Evolutionary conservation across 1,140 invertebrate genomes (phyloP), one percentile per base, ranked within the genome.

Genomic region (Cydia strobilella): DNA sequence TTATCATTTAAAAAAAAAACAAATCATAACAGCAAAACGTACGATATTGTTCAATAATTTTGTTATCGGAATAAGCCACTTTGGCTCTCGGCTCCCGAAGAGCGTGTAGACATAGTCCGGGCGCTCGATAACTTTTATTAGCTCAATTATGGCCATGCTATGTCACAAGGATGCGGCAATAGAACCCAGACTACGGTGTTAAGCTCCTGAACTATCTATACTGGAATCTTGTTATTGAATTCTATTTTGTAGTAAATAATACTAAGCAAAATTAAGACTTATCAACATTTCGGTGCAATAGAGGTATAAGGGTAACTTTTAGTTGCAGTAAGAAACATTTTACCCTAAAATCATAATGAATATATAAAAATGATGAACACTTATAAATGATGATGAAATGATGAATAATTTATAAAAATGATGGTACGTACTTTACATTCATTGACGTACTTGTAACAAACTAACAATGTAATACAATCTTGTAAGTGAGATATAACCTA

Each of bases 41-140:
- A 42, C 65, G 31, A 69, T 69, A 69, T 35, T 35, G 65, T 69
- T 12, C 65, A 69, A 69, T 69, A 69, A 69, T 69, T 20, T 35
- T 18, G 27, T 69, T 69, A 69, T 69, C 65, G 35, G 65, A 35
- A 69, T 42, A 69, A 42, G 65, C 65, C 65, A 69, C 65, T 69
- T 42, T 42, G 65, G 65, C 65, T 69, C 65, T 18, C n/a, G 65
- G 27, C 65, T 69, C 65, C 65, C 27, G 65, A 13, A 69, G 65
- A 69, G 27, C 65, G 65, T 69, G 31, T 69, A 69, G 65, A 69
- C 65, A 69, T 69, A 39, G 65, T 35, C 65, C 65, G 31, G 63
- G 65, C 65, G 65, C 31, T 69, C 65, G 65, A 69, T 69, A 69
- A 69, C 27, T 75, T 80, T 80, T 80, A 80, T 80, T 77, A 75